Base-by-base conservation (phyloP, 2,113 vertebrate genomes). In the Carassius carassius region DNA sequence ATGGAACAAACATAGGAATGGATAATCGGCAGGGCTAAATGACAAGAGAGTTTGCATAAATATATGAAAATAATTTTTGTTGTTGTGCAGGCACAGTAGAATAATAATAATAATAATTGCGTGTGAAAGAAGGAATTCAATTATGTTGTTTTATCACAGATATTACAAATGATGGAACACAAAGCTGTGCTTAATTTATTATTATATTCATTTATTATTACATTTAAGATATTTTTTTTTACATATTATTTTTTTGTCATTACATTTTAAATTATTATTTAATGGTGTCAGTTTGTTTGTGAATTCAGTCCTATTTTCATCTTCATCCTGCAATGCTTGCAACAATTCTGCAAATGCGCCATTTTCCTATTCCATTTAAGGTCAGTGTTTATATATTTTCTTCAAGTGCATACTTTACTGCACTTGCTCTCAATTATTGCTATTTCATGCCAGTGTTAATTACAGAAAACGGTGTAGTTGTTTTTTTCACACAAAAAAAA, bases 11-110 rank as follows among this genome's bases (percentile, higher is more conserved):
- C 54, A 70, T 21, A 9, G 16, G 72, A 85, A 80, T 62, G 41
- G 51, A 56, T 4, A 85, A 37, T 79, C 29, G 19, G 5, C n/a
- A 5, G 6, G 13, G 37, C 63, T 29, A 85, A 58, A 41, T 37
- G 44, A 63, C 78, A 72, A 47, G 44, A 70, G 54, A 77, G 23
- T 41, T 79, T 49, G 10, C 49, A 54, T 63, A 72, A 23, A 60
- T 10, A 23, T 51, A 84, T 78, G 75, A 19, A 58, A 58, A 74
- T 58, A 0, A 78, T 37, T 77, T 77, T 32, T 58, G 19, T 29
- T 58, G 75, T 79, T 74, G 41, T 74, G 47, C n/a, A 74, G 70
- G 70, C 70, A 63, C 78, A 79, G 14, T 44, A 65, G 58, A 19
- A 63, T 29, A 32, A 76, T 51, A 47, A 65, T 44, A 9, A n/a